A percentile compares a stretch with the other conserved stretches of the same genome.
These are phyloP conservation scores for Lucilia sericata DNA, from an alignment of 1,140 invertebrate species.

Conservation along the genomic window DNA sequence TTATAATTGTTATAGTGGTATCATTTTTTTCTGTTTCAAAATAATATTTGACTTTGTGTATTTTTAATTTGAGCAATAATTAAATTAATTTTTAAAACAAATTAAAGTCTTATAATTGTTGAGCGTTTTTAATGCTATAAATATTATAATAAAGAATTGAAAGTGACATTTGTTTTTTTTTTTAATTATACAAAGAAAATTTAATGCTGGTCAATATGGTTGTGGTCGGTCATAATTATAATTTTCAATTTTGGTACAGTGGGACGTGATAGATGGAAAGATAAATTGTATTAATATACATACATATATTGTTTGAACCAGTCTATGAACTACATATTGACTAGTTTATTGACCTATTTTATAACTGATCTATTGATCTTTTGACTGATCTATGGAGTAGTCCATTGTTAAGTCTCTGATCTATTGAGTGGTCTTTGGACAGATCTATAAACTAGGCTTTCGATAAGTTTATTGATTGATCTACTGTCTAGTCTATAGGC, in stretches of 20 bases:
- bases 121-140: not conserved
- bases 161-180: not conserved
- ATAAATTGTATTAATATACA: too few relatives aligned
- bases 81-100: constrained; percentile 7
- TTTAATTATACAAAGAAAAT: not conserved
- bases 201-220: not conserved
- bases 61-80: not conserved
- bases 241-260: not conserved
- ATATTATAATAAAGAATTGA: not conserved
- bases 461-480: too few relatives aligned
- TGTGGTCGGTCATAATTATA: not conserved
- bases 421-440: too few relatives aligned
- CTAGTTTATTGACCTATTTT: too few relatives aligned
- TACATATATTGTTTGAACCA: too few relatives aligned
- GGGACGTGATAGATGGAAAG: not conserved
- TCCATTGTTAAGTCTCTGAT: too few relatives aligned
- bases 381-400: too few relatives aligned
- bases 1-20: not conserved
- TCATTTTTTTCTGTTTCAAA: not conserved
- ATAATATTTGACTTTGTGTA: too few relatives aligned
- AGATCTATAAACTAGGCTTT: too few relatives aligned
- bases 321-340: too few relatives aligned
- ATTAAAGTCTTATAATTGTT: not conserved
- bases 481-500: too few relatives aligned
- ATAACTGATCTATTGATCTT: too few relatives aligned